A percentile compares a stretch with the other conserved stretches of the same genome.
These are phyloP conservation scores for Ascaphus truei DNA, from an alignment of 2,113 vertebrate species.

Conservation along the genomic window DNA sequence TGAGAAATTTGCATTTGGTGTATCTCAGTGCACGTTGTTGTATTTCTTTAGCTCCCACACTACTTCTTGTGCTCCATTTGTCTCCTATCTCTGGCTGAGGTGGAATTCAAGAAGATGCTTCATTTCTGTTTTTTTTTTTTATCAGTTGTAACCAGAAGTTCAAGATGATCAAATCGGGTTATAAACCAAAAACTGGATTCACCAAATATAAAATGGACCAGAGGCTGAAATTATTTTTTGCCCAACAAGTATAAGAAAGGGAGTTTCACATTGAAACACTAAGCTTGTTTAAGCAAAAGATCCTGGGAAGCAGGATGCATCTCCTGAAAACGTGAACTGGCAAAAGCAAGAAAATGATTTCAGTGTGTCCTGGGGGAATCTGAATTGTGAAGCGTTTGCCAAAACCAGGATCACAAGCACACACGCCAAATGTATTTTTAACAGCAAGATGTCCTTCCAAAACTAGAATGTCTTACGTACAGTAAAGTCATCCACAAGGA, in stretches of 20 bases:
- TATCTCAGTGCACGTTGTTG: too few species aligned
- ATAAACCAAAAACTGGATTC: too few species aligned
- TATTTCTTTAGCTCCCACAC: too few species aligned
- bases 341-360: constrained; percentile 19
- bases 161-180: too few species aligned
- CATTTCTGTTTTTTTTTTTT: too few species aligned
- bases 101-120: too few species aligned
- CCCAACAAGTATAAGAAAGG: neutral
- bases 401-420: constrained; percentile 7
- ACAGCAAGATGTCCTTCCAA: neutral
- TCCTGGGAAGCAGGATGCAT: constrained; percentile 14
- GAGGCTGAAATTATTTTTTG: too few species aligned
- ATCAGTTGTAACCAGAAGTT: too few species aligned
- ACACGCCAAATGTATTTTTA: neutral
- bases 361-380: neutral
- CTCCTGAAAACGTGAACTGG: neutral
- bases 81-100: too few species aligned
- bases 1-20: too few species aligned
- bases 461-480: neutral
- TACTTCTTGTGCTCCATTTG: too few species aligned
- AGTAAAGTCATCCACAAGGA: neutral
- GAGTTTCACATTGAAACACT: neutral
- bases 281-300: neutral
- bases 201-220: too few species aligned
- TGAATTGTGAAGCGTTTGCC: neutral